Evolutionary conservation across 2,113 vertebrate species (phyloP).

Genomic region (Lagopus muta): DNA sequence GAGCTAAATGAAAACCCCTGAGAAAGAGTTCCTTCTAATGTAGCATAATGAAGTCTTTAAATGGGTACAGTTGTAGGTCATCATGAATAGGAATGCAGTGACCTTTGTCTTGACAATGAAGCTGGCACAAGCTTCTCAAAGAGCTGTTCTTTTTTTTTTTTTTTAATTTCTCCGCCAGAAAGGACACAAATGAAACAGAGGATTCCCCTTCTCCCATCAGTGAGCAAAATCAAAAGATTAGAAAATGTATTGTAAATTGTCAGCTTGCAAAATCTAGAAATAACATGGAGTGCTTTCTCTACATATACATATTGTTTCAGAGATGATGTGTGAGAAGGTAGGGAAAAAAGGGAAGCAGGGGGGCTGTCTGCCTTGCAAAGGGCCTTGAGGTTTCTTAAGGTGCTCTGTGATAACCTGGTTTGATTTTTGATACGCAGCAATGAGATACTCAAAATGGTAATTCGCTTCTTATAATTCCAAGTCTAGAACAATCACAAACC

Average conservation of each 20-base stretch:
- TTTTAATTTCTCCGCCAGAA: constrained; percentile 18
- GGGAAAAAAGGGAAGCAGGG: not conserved
- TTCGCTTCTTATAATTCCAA: not conserved
- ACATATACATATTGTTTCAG: not conserved
- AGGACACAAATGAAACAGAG: constrained; percentile 34
- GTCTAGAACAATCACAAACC: not conserved
- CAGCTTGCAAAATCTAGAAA: constrained; percentile 34
- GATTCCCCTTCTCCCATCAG: constrained; percentile 43
- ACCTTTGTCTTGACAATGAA: constrained; percentile 61
- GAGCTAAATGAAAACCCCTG: constrained; percentile 62
- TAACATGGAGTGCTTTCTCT: not conserved
- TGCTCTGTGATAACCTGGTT: not conserved
- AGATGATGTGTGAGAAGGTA: not conserved
- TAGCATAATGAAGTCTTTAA: constrained; percentile 61
- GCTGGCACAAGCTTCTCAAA: constrained; percentile 51
- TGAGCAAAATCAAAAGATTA: constrained; percentile 59
- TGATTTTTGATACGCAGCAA: not conserved
- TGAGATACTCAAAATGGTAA: not conserved
- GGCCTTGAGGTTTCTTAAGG: not conserved
- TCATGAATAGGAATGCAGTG: constrained; percentile 62
- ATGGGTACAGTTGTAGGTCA: constrained; percentile 66
- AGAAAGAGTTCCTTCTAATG: constrained; percentile 60
- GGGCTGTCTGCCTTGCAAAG: not conserved
- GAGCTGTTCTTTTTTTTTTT: constrained; percentile 14
- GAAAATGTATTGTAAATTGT: constrained; percentile 30